Evolutionary conservation across 1,140 invertebrate species (phyloP).

Genomic region (Drosophila biarmipes): DNA sequence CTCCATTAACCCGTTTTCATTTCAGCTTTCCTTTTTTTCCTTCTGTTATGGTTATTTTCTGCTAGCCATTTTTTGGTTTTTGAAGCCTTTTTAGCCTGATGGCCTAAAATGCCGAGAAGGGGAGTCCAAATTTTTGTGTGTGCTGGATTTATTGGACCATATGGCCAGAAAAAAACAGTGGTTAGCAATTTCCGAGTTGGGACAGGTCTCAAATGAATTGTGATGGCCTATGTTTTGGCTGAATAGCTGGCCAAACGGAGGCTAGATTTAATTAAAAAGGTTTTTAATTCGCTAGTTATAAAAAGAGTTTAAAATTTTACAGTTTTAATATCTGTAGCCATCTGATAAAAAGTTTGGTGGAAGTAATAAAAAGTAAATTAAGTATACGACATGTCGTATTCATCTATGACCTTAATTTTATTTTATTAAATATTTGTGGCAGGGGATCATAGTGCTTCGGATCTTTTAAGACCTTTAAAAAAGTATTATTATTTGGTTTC

Average conservation of each 20-base stretch:
- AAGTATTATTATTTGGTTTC: neutral
- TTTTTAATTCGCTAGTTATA: neutral
- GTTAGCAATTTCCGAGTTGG: slow-evolving; percentile 34
- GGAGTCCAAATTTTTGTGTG: neutral
- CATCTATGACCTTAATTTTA: no score
- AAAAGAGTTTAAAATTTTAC: no score
- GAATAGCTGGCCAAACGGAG: neutral
- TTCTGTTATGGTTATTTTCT: slow-evolving; percentile 20
- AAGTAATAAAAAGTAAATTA: neutral
- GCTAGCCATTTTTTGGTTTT: slow-evolving; percentile 59
- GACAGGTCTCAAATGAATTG: slow-evolving; percentile 45
- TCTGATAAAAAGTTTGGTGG: no score
- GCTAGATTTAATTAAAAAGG: neutral
- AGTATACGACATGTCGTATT: neutral
- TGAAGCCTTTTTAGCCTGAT: slow-evolving; percentile 59
- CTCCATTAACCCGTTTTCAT: slow-evolving; percentile 77
- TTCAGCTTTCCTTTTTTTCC: slow-evolving; percentile 23
- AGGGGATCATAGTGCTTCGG: no score
- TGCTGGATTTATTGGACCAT: slow-evolving; percentile 64
- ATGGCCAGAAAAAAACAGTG: slow-evolving; percentile 17
- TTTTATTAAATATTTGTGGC: no score
- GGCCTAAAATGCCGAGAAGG: slow-evolving; percentile 10
- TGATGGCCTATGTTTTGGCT: slow-evolving; percentile 19
- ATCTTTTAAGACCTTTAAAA: no score
- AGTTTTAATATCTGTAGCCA: no score